These are phyloP conservation scores for Caenorhabditis doughertyi DNA, from an alignment of 2,888 invertebrate species.

Conservation along the genomic window DNA sequence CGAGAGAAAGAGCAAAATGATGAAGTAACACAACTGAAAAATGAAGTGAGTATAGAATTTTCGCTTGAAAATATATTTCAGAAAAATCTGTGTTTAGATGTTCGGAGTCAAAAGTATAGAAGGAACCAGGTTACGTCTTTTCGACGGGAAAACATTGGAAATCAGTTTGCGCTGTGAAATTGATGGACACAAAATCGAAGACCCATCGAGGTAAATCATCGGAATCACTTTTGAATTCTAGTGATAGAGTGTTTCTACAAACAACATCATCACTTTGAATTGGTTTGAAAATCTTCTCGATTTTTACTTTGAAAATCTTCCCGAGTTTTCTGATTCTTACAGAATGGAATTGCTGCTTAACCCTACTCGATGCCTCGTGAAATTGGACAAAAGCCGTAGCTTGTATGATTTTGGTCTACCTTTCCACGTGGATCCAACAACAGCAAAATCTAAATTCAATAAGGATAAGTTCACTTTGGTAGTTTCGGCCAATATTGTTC, in stretches of 20 bases:
- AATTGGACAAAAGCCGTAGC: conserved; percentile 60
- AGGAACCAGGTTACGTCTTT: conserved; percentile 33
- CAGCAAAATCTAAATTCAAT: conserved; percentile 59
- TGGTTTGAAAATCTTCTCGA: too few relatives aligned
- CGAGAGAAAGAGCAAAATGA: conserved; percentile 15
- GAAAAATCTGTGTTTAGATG: conserved; percentile 15
- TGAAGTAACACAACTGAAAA: conserved; percentile 10
- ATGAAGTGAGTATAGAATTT: conserved; percentile 34
- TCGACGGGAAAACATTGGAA: conserved; percentile 61
- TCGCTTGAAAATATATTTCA: not conserved
- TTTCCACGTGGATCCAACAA: conserved; percentile 46
- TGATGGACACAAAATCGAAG: conserved; percentile 11
- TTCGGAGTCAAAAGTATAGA: conserved; percentile 41
- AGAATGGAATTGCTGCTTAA: conserved; percentile 39
- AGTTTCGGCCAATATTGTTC: conserved; percentile 55
- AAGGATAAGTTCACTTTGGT: conserved; percentile 51
- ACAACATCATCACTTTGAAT: too few relatives aligned
- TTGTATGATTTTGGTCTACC: conserved; percentile 66
- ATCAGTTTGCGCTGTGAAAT: conserved; percentile 51
- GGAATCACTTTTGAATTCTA: not conserved
- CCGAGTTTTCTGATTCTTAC: too few relatives aligned
- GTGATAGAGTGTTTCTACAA: too few relatives aligned
- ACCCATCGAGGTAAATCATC: conserved; percentile 46
- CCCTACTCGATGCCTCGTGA: conserved; percentile 56
- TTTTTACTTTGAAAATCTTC: too few relatives aligned